Percentiles rank a stretch among this genome's conserved stretches.
These are phyloP conservation scores for Dendrophyllia cribrosa DNA, from an alignment of 64 coral and sea anemone species.

Conservation along the genomic window DNA sequence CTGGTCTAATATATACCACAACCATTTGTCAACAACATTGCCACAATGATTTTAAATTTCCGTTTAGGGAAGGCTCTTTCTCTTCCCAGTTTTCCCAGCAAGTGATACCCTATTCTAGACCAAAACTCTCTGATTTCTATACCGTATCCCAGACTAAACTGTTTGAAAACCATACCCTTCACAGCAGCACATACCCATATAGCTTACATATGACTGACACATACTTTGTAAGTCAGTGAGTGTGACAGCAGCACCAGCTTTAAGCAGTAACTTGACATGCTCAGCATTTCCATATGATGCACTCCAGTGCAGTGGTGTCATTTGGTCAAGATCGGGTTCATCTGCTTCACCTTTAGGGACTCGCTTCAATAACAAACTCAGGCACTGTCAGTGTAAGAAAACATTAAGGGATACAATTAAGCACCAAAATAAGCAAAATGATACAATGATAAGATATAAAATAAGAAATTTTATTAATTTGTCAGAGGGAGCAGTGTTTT, in stretches of 20 bases:
- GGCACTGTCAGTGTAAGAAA: constrained; percentile 51
- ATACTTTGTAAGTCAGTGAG: constrained; percentile 70
- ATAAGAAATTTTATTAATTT: no score
- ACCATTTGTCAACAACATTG: no score
- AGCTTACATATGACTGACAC: not conserved
- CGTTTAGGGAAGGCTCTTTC: no score
- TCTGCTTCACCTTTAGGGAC: constrained; percentile 81
- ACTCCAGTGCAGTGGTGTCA: constrained; percentile 94
- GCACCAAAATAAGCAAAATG: not conserved
- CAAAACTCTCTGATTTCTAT: no score
- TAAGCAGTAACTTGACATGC: constrained; percentile 83
- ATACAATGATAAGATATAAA: not conserved
- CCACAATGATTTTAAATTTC: no score
- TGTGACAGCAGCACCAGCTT: constrained; percentile 65
- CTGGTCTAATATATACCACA: no score
- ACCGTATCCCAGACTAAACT: no score
- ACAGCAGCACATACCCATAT: no score
- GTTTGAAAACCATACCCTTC: no score
- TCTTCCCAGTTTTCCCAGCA: no score
- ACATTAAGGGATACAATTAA: not conserved
- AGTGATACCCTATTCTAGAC: no score
- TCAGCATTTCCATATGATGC: constrained; percentile 79
- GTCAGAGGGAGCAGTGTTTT: no score
- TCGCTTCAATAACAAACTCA: constrained; percentile 81
- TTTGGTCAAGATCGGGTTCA: constrained; percentile 76